Base-by-base conservation (phyloP, 2,797 vertebrate species). In the Melanotaenia parkinsoni region DNA sequence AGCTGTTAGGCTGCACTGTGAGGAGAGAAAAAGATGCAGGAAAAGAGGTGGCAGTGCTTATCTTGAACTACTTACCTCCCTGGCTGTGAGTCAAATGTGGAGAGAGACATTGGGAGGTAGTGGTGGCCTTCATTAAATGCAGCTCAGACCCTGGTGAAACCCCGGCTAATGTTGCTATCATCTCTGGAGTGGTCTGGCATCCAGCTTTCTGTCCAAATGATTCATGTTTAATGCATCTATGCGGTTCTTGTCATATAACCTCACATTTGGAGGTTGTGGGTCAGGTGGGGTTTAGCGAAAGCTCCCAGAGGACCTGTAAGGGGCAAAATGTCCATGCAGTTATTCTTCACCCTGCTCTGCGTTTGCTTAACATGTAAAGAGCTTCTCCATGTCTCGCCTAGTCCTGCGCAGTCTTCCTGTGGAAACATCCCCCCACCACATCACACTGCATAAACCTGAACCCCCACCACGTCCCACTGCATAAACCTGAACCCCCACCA, bases 221-320 rank as follows among this genome's bases (percentile, higher is more conserved):
- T 90, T 94, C 93, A 94, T 94, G 92, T 91, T 93, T 94, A 93
- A 94, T 94, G 90, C 91, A 94, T 93, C 82, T 87, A 74, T 67
- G 82, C 85, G 86, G 86, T 82, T 67, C 80, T 86, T 84, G 89
- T 87, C 88, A 77, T 92, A 93, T 94, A 94, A 93, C 92, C 92
- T 91, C 88, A 91, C 86, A 88, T 91, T 83, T 83, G 86, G 87
- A 87, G 86, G 77, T 89, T 70, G 80, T 12, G 73, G 81, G 74
- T 80, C 63, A 20, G 67, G 62, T 32, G 67, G 83, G 40, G 81
- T 74, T 83, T 63, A 38, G 78, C 67, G 4, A 56, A 77, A 73
- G 59, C 77, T 88, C 86, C 85, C 79, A 11, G 69, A 74, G 88
- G 81, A 80, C 77, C 81, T 64, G 50, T 28, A 67, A 83, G 86